These are phyloP conservation scores for Leucozona laternaria DNA, from an alignment of 2,888 invertebrate genomes.

Conservation along the genomic window DNA sequence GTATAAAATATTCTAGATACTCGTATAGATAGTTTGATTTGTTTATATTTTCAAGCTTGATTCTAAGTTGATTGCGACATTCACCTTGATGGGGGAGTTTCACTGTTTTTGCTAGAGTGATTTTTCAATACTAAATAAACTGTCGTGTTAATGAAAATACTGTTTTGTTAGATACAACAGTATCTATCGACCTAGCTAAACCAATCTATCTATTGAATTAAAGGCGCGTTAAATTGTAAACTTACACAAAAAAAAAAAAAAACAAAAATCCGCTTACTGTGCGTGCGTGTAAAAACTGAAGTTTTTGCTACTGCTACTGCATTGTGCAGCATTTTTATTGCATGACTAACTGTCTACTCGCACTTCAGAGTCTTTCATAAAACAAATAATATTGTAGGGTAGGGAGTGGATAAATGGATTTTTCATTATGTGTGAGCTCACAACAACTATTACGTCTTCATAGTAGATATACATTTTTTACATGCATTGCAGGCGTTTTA, in stretches of 20 bases:
- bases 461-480: not conserved
- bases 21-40: not conserved
- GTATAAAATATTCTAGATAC: not conserved
- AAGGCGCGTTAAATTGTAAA: slow-evolving; percentile 25
- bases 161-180: not conserved
- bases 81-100: slow-evolving; percentile 65
- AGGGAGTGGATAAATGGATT: slow-evolving; percentile 31
- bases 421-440: slow-evolving; percentile 33
- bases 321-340: slow-evolving; percentile 60
- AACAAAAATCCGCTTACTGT: slow-evolving; percentile 19
- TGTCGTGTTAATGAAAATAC: slow-evolving; percentile 47
- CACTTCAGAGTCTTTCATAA: not conserved
- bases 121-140: slow-evolving; percentile 6
- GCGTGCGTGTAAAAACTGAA: not conserved
- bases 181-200: not conserved
- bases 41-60: not conserved
- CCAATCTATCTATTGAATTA: slow-evolving; percentile 24
- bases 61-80: slow-evolving; percentile 47
- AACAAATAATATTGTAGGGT: not conserved
- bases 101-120: slow-evolving; percentile 7
- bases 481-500: slow-evolving; percentile 29
- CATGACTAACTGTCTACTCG: slow-evolving; percentile 49
- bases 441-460: slow-evolving; percentile 15
- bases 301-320: not conserved
- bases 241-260: not conserved